A percentile compares a stretch with the other conserved stretches of the same genome.
phyloP scores from a whole-genome alignment of 2,888 invertebrate genomes.

The Sinodicranocentrus sp. region DNA sequence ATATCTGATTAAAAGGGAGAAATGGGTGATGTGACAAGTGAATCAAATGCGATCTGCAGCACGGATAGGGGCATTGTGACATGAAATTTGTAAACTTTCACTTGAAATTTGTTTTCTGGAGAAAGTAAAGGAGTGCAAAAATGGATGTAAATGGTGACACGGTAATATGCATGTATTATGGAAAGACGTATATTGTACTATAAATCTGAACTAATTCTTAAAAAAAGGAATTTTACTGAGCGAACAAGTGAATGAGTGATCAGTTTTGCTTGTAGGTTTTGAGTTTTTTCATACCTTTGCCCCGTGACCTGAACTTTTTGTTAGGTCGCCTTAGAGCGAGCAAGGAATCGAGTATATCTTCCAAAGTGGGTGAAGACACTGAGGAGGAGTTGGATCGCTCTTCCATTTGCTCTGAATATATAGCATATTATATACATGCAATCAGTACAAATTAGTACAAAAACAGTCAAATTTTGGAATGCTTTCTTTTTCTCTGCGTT shows the following conservation, averaged over 20 bases:
- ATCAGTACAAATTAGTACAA: constrained; percentile 48
- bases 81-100: background rate
- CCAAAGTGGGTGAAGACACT: constrained; percentile 76
- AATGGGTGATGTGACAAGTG: no score
- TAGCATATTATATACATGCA: constrained; percentile 44
- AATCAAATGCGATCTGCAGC: no score
- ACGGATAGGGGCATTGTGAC: no score
- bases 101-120: background rate
- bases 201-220: constrained; percentile 4
- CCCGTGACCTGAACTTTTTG: constrained; percentile 74
- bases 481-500: background rate
- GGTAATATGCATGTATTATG: background rate
- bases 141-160: background rate
- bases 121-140: background rate
- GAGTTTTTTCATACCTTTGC: constrained; percentile 72
- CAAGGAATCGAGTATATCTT: constrained; percentile 76
- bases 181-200: background rate
- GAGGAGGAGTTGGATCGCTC: constrained; percentile 76
- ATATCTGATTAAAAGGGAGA: no score
- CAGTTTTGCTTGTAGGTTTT: constrained; percentile 17
- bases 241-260: constrained; percentile 40
- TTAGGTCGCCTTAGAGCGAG: constrained; percentile 75
- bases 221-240: constrained; percentile 18
- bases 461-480: constrained; percentile 20
- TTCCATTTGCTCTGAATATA: constrained; percentile 75